A percentile compares a stretch with the other conserved stretches of the same genome.
Evolutionary conservation across 2,888 invertebrate genomes (phyloP).

Genomic region (Pachycephus smyrnensis): DNA sequence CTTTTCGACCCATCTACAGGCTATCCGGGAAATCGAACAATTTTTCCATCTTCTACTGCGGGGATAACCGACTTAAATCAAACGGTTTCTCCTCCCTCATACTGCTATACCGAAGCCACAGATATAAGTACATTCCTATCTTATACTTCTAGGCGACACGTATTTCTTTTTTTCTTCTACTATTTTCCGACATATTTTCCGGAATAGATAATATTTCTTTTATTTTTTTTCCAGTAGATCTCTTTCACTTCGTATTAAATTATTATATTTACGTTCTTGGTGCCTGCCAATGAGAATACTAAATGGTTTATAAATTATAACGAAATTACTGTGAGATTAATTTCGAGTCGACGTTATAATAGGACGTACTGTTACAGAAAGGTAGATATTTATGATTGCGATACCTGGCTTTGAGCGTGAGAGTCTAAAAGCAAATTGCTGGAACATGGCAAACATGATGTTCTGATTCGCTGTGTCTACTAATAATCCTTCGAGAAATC

Average conservation of each 20-base stretch:
- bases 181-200: neutral
- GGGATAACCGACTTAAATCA: neutral
- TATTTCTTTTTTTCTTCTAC: neutral
- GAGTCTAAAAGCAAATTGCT: neutral
- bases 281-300: neutral
- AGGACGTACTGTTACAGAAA: neutral
- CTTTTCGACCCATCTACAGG: neutral
- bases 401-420: neutral
- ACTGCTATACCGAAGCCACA: neutral
- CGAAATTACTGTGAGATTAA: neutral
- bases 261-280: neutral
- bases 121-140: neutral
- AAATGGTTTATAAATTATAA: neutral
- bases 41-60: neutral
- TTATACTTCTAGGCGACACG: neutral
- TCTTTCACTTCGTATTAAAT: neutral
- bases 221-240: neutral
- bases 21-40: neutral
- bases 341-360: neutral
- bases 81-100: neutral
- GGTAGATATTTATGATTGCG: neutral
- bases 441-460: neutral
- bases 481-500: neutral
- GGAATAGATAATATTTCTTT: neutral
- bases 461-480: neutral